Percentiles rank a stretch among this genome's conserved stretches.
Conservation (phyloP, 2,113 vertebrate species). For the Hyaena hyaena region DNA sequence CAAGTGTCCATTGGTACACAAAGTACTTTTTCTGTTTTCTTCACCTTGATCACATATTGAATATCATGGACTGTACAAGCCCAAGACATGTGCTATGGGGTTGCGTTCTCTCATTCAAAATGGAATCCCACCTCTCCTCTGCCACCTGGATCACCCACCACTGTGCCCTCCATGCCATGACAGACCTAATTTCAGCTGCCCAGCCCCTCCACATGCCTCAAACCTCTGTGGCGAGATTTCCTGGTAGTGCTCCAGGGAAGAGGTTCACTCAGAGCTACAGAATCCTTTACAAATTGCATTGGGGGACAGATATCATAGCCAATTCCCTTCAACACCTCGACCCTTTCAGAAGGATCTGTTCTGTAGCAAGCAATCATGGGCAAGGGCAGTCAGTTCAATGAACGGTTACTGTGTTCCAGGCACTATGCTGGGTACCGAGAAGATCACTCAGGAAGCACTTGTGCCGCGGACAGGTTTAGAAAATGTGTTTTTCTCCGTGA, state of each 20-base stretch:
- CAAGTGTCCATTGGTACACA: neutral
- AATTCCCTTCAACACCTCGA: neutral
- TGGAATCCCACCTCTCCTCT: neutral
- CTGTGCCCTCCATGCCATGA: neutral
- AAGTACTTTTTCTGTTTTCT: neutral
- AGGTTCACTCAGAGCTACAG: neutral
- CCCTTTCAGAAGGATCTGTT: neutral
- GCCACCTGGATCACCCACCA: too few relatives aligned
- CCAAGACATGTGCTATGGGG: neutral
- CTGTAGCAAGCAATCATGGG: neutral
- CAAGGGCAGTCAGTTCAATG: neutral
- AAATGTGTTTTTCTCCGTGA: neutral
- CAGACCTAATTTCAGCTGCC: neutral
- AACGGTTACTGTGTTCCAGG: neutral
- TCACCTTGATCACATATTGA: slow-evolving; percentile 9
- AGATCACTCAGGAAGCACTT: too few relatives aligned
- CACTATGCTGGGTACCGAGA: neutral
- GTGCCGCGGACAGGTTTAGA: neutral
- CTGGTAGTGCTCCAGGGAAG: neutral
- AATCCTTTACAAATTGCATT: neutral
- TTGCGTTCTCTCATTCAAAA: neutral
- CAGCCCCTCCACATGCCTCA: neutral
- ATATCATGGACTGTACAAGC: neutral
- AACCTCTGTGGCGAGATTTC: neutral
- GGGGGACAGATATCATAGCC: neutral